Evolutionary conservation across 1,140 invertebrate genomes (phyloP), one percentile per base, ranked within the genome.

Genomic region (Protaetia brevitarsis): DNA sequence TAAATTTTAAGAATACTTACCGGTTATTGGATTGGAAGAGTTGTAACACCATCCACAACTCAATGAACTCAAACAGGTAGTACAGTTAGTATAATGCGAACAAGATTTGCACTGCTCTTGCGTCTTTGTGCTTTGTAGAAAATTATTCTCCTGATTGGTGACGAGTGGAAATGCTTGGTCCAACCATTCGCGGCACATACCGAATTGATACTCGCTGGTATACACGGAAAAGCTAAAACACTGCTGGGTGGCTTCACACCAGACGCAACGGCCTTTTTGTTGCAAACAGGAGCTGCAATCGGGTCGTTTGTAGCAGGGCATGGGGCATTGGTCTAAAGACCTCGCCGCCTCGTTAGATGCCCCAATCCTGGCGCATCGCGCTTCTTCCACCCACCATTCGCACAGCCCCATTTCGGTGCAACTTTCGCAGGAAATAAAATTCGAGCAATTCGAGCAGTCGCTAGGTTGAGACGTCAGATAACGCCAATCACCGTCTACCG

Each of bases 1-100:
- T n/a, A n/a, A n/a, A n/a, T n/a, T n/a, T n/a, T n/a, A n/a, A n/a
- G n/a, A 31, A 59, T 59, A 59, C 31, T 61, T 73, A 13, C 95
- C 95, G 67, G 89, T 87, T 45, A 92, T 94, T 1, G 94, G 94
- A 80, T 97, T 95, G 59, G 90, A 87, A 3, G 86, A 78, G 69
- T 91, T 91, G 72, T 94, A 93, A 79, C 95, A 97, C 96, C 96
- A 98, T 5, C 95, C 95, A 79, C 96, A 98, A 60, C 90, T 90
- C 45, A 95, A 82, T 0, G 89, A 88, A 8, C 87, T 83, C 28
- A 97, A 77, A 75, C 95, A 98, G 0, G 84, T 82, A 0, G 88
- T 87, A 74, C 95, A 98, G 61, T 92, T 92, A 0, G 80, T 81
- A 72, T 92, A 87, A 2, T 85, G 80, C 8, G 86, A 83, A 76